Percentiles rank a stretch among this genome's conserved stretches.
These are phyloP conservation scores for Gorsachius magnificus DNA, from an alignment of 2,797 vertebrate species.

Conservation along the genomic window DNA sequence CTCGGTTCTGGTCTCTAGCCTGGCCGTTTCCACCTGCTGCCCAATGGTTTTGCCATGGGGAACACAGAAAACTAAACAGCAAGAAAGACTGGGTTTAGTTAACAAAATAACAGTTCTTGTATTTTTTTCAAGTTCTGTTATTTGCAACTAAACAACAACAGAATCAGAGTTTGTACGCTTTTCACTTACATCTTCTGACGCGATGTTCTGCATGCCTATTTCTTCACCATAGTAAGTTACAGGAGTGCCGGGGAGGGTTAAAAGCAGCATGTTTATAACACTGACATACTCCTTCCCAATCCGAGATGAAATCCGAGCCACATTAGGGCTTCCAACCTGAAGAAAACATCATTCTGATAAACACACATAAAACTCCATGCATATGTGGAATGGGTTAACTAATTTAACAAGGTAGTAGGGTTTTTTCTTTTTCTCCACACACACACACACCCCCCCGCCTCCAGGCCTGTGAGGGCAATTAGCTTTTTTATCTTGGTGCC, in stretches of 20 bases:
- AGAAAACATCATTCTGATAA: neutral
- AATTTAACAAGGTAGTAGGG: neutral
- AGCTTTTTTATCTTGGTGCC: neutral
- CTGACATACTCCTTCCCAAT: slow-evolving; percentile 79
- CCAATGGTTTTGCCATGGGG: neutral
- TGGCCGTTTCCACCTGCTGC: neutral
- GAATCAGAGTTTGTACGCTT: slow-evolving; percentile 69
- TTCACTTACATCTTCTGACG: slow-evolving; percentile 69
- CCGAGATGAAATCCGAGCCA: slow-evolving; percentile 85
- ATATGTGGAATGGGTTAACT: neutral
- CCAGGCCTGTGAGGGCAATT: neutral
- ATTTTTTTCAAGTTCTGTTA: neutral
- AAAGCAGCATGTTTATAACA: slow-evolving; percentile 91
- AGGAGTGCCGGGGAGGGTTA: slow-evolving; percentile 94
- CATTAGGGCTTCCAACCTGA: slow-evolving; percentile 89
- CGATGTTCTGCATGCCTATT: slow-evolving; percentile 89
- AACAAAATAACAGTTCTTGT: neutral
- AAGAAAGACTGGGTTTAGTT: neutral
- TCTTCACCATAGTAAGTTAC: slow-evolving; percentile 97
- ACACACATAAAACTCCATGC: neutral
- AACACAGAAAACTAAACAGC: neutral
- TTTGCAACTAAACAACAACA: slow-evolving; percentile 16
- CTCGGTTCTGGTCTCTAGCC: neutral
- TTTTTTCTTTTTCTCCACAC: too few species aligned
- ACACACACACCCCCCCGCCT: neutral